Evolutionary conservation across 2,888 invertebrate species (phyloP).

Genomic region (Iphiclides podalirius): DNA sequence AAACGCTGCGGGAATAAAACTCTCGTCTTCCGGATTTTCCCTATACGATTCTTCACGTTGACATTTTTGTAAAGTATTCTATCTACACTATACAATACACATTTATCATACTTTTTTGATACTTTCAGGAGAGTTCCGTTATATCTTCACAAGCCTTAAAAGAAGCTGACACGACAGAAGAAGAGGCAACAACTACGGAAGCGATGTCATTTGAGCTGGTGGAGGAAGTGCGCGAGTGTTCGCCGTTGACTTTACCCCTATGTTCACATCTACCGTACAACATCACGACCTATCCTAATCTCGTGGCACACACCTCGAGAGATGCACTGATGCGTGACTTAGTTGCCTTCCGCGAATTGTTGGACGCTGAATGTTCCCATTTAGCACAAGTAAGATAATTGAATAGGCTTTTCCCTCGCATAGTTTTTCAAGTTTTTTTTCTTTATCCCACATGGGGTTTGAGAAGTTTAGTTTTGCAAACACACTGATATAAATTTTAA

Average conservation of each 20-base stretch:
- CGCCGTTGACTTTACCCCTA: constrained; percentile 82
- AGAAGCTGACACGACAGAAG: constrained; percentile 57
- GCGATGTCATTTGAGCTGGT: constrained; percentile 61
- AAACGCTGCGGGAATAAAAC: too few relatives aligned
- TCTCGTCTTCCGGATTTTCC: too few relatives aligned
- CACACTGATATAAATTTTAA: too few relatives aligned
- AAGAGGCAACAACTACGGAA: constrained; percentile 64
- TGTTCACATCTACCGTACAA: constrained; percentile 88
- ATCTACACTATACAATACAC: too few relatives aligned
- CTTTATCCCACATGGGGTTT: too few relatives aligned
- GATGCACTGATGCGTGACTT: constrained; percentile 86
- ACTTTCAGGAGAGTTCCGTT: constrained; percentile 69
- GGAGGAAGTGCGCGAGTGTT: constrained; percentile 84
- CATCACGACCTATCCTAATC: constrained; percentile 90
- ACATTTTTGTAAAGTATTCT: too few relatives aligned
- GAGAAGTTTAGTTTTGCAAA: too few relatives aligned
- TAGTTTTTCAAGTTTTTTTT: neutral
- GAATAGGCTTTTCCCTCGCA: too few relatives aligned
- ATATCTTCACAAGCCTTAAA: constrained; percentile 68
- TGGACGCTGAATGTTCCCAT: constrained; percentile 94
- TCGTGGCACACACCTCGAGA: constrained; percentile 83
- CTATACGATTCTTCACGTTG: too few relatives aligned
- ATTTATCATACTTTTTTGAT: too few relatives aligned
- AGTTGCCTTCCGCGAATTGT: constrained; percentile 90
- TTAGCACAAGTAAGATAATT: constrained; percentile 83